Percentiles rank a stretch among this genome's conserved stretches.
Evolutionary conservation across 2,113 vertebrate genomes (phyloP).

Genomic region (Epinephelus moara): DNA sequence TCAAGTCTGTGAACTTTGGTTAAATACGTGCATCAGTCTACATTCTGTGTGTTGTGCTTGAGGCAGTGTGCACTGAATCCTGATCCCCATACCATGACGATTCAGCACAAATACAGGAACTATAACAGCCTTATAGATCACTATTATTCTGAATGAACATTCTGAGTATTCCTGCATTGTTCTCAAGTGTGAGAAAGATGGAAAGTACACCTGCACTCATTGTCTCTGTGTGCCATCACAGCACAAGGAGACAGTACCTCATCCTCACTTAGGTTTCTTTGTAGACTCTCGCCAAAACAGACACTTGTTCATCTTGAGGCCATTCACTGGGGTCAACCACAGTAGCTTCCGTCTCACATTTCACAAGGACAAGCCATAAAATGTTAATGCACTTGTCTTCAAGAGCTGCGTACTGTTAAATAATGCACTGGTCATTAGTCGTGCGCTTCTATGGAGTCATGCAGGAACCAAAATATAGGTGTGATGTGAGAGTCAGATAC

Average conservation of each 20-base stretch:
- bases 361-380: slow-evolving; percentile 62
- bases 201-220: background rate
- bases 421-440: slow-evolving; percentile 57
- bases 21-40: no score
- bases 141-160: background rate
- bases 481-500: background rate
- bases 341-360: slow-evolving; percentile 57
- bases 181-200: background rate
- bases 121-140: background rate
- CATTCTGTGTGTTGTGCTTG: no score
- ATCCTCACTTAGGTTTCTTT: background rate
- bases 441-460: background rate
- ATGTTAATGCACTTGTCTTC: slow-evolving; percentile 69
- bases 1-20: no score
- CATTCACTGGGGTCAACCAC: slow-evolving; percentile 36
- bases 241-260: background rate
- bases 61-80: no score
- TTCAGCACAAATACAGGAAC: no score
- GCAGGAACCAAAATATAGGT: background rate
- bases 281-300: background rate
- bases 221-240: background rate
- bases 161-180: slow-evolving; percentile 4
- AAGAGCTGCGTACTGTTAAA: slow-evolving; percentile 42
- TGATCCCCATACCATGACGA: no score
- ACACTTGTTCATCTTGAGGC: background rate